Conservation (phyloP, 2,888 invertebrate genomes). For the Dicroscelio sp. region DNA sequence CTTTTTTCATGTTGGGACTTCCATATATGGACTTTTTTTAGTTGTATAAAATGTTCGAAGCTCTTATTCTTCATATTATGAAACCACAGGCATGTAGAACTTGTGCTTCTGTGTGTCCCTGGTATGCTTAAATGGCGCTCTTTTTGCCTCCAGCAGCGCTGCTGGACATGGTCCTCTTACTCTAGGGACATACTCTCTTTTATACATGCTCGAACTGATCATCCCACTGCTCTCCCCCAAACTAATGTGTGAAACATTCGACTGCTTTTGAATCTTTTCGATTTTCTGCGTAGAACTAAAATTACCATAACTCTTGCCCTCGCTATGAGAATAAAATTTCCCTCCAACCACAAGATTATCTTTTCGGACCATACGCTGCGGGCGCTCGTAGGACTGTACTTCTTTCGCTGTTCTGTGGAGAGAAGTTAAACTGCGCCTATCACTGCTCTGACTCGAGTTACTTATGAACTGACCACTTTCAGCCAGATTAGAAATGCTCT, state of each 20-base stretch:
- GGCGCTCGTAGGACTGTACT: conserved; percentile 92
- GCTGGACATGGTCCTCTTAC: conserved; percentile 96
- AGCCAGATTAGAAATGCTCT: conserved; percentile 95
- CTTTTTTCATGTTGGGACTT: too few relatives aligned
- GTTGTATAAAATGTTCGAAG: not conserved
- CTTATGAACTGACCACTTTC: conserved; percentile 94
- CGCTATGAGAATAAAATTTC: conserved; percentile 95
- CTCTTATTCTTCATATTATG: conserved; percentile 45
- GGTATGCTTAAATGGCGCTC: conserved; percentile 96
- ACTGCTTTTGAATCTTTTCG: conserved; percentile 93
- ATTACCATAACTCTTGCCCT: conserved; percentile 94
- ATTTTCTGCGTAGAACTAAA: conserved; percentile 92
- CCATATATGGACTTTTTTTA: not conserved
- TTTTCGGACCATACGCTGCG: conserved; percentile 93
- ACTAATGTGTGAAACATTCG: conserved; percentile 95
- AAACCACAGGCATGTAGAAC: conserved; percentile 95
- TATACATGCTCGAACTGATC: conserved; percentile 94
- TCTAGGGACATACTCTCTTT: conserved; percentile 95
- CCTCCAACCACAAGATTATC: conserved; percentile 95
- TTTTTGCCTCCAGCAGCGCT: conserved; percentile 94
- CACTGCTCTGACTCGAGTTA: conserved; percentile 93
- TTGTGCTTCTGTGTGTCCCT: conserved; percentile 96
- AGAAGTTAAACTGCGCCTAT: conserved; percentile 95
- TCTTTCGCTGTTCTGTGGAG: conserved; percentile 95
- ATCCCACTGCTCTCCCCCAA: conserved; percentile 93